These are phyloP conservation scores for Mactra quadrangularis DNA, from an alignment of 1,140 invertebrate species.

Conservation along the genomic window DNA sequence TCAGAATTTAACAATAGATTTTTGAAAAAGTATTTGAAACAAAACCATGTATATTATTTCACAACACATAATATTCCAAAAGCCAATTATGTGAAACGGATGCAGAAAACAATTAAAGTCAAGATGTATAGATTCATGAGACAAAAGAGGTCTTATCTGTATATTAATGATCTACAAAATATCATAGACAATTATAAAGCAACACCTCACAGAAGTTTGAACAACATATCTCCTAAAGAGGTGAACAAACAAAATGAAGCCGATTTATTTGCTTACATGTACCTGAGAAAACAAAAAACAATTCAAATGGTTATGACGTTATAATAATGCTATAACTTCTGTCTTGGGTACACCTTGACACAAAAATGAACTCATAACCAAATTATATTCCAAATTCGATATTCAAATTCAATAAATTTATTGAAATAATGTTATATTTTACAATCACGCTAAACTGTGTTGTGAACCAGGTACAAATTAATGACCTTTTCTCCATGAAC, in stretches of 20 bases:
- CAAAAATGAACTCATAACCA: too few relatives aligned
- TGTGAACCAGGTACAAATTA: too few relatives aligned
- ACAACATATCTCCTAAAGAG: constrained; percentile 5
- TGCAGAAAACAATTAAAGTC: constrained; percentile 58
- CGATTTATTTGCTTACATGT: background rate
- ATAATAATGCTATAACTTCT: too few relatives aligned
- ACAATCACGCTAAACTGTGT: too few relatives aligned
- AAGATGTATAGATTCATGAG: constrained; percentile 28
- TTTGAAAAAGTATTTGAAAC: constrained; percentile 45
- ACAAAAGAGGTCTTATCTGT: constrained; percentile 18
- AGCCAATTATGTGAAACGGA: constrained; percentile 55
- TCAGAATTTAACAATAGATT: constrained; percentile 48
- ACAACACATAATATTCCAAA: constrained; percentile 60
- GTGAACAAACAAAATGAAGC: constrained; percentile 28
- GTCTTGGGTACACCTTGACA: too few relatives aligned
- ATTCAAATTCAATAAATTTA: too few relatives aligned
- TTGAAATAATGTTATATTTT: too few relatives aligned
- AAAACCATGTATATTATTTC: constrained; percentile 46
- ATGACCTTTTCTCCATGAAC: too few relatives aligned
- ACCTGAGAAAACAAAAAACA: constrained; percentile 23
- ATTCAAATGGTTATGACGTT: too few relatives aligned
- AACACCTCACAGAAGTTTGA: constrained; percentile 19
- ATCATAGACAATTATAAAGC: constrained; percentile 10
- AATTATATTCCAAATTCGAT: too few relatives aligned
- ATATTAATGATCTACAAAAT: constrained; percentile 30